Conservation (phyloP, 2,888 invertebrate genomes). For the Erebia ligea region DNA sequence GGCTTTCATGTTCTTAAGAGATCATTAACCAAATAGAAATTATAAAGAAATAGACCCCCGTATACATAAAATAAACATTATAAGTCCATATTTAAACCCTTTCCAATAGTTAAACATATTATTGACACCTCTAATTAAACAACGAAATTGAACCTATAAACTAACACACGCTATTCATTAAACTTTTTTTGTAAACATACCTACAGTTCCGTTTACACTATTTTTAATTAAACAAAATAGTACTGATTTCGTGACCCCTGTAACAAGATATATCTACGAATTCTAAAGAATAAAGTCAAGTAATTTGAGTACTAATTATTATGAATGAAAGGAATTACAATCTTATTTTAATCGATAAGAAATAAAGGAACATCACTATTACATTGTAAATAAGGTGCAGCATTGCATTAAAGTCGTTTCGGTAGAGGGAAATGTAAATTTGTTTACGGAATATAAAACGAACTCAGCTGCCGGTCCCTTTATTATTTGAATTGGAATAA, state of each 20-base stretch:
- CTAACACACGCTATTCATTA: constrained; percentile 51
- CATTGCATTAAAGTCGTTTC: constrained; percentile 17
- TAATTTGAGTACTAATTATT: constrained; percentile 72
- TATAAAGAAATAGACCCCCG: too few relatives aligned
- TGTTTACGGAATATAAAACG: constrained; percentile 53
- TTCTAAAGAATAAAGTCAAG: constrained; percentile 65
- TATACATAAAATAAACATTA: neutral
- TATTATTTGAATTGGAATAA: constrained; percentile 71
- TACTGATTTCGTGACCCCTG: constrained; percentile 49
- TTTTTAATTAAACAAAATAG: constrained; percentile 63
- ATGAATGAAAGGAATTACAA: constrained; percentile 50
- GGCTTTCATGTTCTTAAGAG: too few relatives aligned
- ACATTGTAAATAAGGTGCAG: neutral
- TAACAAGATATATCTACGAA: constrained; percentile 57
- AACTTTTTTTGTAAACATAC: constrained; percentile 24
- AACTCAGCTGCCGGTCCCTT: constrained; percentile 71
- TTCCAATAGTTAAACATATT: constrained; percentile 25
- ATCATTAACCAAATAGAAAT: too few relatives aligned
- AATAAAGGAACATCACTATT: constrained; percentile 6
- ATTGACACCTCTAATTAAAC: constrained; percentile 64
- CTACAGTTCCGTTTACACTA: constrained; percentile 55
- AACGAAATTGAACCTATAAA: constrained; percentile 54
- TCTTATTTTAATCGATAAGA: neutral
- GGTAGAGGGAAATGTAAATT: constrained; percentile 34
- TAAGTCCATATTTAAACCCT: neutral